These are phyloP conservation scores for Drosophila lacteicornis DNA, from an alignment of 1,140 invertebrate genomes.

Conservation along the genomic window DNA sequence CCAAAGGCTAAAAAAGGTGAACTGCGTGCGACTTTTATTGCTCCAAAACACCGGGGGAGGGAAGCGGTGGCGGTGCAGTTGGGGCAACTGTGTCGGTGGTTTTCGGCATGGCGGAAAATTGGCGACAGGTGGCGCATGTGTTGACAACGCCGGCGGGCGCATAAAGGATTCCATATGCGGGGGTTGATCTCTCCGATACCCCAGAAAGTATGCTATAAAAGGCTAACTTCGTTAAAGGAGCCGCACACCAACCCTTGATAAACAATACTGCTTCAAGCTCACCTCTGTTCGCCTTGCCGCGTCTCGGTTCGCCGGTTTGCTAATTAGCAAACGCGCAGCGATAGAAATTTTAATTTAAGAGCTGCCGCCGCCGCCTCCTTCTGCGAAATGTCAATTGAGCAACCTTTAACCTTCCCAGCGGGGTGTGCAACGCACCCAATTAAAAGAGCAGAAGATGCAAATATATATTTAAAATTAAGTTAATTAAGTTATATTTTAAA, in stretches of 20 bases:
- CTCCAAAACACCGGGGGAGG: conserved; percentile 17
- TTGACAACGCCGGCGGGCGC: conserved; percentile 55
- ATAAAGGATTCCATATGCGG: conserved; percentile 38
- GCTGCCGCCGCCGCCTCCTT: background rate
- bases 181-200: conserved; percentile 47
- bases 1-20: conserved; percentile 52
- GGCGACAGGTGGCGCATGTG: conserved; percentile 74
- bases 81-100: background rate
- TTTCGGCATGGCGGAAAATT: conserved; percentile 40
- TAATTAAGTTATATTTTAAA: too few relatives aligned
- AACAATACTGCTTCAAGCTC: conserved; percentile 38
- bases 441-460: conserved; percentile 8
- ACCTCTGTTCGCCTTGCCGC: background rate
- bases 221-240: conserved; percentile 43
- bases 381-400: conserved; percentile 31
- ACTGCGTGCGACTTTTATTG: conserved; percentile 78
- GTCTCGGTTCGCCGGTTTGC: conserved; percentile 26
- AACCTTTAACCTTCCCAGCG: conserved; percentile 21
- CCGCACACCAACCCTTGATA: conserved; percentile 14
- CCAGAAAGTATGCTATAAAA: conserved; percentile 41
- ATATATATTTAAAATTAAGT: background rate
- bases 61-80: background rate
- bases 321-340: conserved; percentile 39
- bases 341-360: conserved; percentile 50
- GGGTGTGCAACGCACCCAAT: conserved; percentile 12